Evolutionary conservation across 2,113 vertebrate species (phyloP).

Genomic region (Talpa occidentalis): DNA sequence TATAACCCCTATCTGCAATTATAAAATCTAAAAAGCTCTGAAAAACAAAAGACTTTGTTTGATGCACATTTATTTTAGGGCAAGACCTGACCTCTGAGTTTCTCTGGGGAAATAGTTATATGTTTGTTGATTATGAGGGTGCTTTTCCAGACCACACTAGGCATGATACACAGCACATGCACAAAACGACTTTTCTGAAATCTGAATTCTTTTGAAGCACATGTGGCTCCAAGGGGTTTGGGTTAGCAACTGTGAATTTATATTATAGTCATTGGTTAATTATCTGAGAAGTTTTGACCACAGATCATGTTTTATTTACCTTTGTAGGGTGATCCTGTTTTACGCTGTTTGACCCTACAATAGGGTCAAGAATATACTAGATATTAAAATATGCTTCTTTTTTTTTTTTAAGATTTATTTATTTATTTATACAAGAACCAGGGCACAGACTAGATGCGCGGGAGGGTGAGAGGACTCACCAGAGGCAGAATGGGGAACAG

Average conservation of each 20-base stretch:
- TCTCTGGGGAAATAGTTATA: neutral
- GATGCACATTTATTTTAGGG: neutral
- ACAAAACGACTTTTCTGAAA: neutral
- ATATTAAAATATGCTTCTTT: no score
- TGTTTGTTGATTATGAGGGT: neutral
- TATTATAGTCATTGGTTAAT: neutral
- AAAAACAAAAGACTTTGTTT: neutral
- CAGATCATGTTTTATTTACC: neutral
- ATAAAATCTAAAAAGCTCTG: neutral
- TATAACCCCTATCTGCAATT: neutral
- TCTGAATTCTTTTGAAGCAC: neutral
- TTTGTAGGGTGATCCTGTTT: neutral
- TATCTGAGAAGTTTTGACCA: neutral
- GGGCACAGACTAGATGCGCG: no score
- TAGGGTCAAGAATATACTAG: no score
- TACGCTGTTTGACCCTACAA: no score
- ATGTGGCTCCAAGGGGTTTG: neutral
- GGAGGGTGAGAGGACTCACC: no score
- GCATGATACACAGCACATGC: neutral
- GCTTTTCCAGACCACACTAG: neutral
- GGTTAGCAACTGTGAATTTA: neutral
- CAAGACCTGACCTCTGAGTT: neutral
- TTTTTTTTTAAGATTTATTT: no score
- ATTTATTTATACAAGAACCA: no score
- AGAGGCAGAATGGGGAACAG: no score